These are phyloP conservation scores for Parnassius glacialis DNA, from an alignment of 2,888 invertebrate species.

Conservation along the genomic window DNA sequence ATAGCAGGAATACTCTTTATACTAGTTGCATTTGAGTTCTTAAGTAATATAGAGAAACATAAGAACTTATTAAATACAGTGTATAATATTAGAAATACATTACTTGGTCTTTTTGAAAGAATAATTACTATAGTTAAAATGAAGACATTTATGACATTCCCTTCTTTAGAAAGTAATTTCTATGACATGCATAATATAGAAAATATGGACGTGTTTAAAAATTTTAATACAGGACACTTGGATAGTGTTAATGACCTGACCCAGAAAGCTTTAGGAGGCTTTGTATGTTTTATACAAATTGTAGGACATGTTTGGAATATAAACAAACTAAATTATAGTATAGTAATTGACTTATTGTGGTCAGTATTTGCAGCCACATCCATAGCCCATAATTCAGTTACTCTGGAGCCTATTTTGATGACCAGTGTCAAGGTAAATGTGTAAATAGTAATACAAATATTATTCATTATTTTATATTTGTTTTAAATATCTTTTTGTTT, in stretches of 20 bases:
- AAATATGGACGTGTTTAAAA: slow-evolving; percentile 47
- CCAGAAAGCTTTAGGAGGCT: slow-evolving; percentile 60
- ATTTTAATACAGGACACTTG: slow-evolving; percentile 41
- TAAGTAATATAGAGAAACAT: slow-evolving; percentile 50
- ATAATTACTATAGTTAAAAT: slow-evolving; percentile 62
- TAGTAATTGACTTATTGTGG: slow-evolving; percentile 66
- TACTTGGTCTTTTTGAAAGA: slow-evolving; percentile 57
- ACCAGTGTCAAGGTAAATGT: slow-evolving; percentile 63
- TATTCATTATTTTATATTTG: slow-evolving; percentile 3
- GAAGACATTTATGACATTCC: slow-evolving; percentile 69
- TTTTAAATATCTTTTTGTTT: slow-evolving; percentile 38
- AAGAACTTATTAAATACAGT: slow-evolving; percentile 61
- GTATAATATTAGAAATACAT: slow-evolving; percentile 55
- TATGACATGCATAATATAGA: slow-evolving; percentile 50
- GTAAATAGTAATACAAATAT: not conserved
- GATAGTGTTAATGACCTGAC: slow-evolving; percentile 48
- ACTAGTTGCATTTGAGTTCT: slow-evolving; percentile 59
- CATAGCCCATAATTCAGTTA: slow-evolving; percentile 46
- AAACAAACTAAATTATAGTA: slow-evolving; percentile 57
- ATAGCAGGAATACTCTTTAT: slow-evolving; percentile 57
- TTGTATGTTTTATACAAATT: slow-evolving; percentile 67
- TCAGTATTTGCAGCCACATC: slow-evolving; percentile 57
- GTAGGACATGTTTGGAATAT: slow-evolving; percentile 63
- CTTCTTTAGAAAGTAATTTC: slow-evolving; percentile 56
- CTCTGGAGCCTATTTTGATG: slow-evolving; percentile 48